Conservation (phyloP, 2,797 vertebrate genomes). For the Schizopygopsis pylzovi region DNA sequence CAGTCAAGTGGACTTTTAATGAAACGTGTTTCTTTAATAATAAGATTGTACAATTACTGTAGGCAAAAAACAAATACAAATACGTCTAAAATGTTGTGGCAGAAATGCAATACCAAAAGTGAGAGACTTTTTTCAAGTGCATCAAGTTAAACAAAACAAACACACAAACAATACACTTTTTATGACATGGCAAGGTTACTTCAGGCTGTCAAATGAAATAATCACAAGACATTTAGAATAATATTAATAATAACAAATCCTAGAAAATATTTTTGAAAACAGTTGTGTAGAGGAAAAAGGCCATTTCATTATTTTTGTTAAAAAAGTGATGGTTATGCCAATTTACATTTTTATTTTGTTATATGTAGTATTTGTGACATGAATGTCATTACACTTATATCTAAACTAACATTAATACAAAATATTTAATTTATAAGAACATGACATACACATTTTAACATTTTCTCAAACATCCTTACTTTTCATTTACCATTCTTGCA, state of each 20-base stretch:
- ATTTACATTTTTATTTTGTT: neutral
- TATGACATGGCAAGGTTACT: too few species aligned
- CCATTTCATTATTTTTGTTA: neutral
- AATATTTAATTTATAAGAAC: neutral
- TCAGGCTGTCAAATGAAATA: too few species aligned
- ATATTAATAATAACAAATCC: too few species aligned
- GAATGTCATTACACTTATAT: neutral
- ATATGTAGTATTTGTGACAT: neutral
- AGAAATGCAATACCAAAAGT: too few species aligned
- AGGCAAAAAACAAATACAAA: too few species aligned
- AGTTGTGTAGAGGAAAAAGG: neutral
- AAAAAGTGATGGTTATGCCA: neutral
- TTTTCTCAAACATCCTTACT: neutral
- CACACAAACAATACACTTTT: too few species aligned
- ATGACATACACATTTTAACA: neutral
- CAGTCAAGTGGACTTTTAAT: neutral
- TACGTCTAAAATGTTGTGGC: too few species aligned
- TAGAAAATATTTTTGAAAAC: neutral
- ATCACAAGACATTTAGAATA: too few species aligned
- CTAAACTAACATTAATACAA: too few species aligned
- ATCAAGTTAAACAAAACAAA: too few species aligned
- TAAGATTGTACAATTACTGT: neutral
- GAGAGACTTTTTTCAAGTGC: too few species aligned
- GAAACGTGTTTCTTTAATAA: neutral
- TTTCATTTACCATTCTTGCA: neutral